Conservation (phyloP, 2,113 vertebrate species). For the Manacus vitellinus region DNA sequence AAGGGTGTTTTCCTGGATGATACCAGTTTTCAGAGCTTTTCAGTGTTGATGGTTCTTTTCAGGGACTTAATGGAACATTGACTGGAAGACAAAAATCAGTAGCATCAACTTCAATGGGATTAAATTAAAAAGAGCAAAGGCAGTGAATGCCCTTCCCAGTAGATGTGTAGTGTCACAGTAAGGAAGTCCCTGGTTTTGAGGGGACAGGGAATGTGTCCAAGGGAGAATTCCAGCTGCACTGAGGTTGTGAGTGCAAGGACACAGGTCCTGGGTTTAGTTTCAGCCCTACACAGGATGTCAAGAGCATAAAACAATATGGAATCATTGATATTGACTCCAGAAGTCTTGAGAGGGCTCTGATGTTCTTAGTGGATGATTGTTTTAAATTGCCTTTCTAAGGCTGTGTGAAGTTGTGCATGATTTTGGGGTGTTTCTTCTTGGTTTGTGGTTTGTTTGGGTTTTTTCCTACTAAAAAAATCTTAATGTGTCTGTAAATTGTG, state of each 20-base stretch:
- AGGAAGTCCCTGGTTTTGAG: neutral
- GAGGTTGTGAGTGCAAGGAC: neutral
- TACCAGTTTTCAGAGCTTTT: neutral
- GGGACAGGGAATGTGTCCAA: neutral
- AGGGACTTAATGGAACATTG: neutral
- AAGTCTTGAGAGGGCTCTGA: neutral
- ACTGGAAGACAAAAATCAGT: neutral
- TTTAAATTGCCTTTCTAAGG: neutral
- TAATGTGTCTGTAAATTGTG: accelerated
- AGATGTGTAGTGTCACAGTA: neutral
- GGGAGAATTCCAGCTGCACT: neutral
- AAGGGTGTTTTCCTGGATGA: neutral
- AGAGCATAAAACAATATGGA: too few species aligned
- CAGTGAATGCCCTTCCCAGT: accelerated
- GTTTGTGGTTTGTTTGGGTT: neutral
- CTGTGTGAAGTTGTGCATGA: neutral
- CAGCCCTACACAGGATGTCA: accelerated
- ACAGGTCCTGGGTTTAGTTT: neutral
- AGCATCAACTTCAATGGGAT: accelerated
- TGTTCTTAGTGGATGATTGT: neutral
- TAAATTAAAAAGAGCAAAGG: neutral
- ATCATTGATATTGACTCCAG: neutral
- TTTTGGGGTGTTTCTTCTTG: neutral
- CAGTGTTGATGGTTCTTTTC: neutral
- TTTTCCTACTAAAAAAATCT: neutral